Evolutionary conservation across 1,140 invertebrate species (phyloP), one percentile per base, ranked within the genome.

Genomic region (Apis laboriosa): DNA sequence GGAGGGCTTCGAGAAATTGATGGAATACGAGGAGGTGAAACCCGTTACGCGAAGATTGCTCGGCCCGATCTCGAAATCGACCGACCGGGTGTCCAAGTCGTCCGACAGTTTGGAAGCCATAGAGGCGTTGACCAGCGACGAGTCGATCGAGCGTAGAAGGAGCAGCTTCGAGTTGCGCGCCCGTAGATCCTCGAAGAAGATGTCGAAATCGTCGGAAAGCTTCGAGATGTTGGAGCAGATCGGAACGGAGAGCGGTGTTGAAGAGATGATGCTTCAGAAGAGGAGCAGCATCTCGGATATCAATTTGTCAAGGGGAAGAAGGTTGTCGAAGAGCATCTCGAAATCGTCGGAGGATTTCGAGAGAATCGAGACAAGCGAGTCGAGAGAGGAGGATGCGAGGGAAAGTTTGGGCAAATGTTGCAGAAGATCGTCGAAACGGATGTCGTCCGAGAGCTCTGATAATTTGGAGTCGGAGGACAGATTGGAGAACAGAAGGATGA

Each of bases 171-270:
- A 93, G 24, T 86, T 93, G 2, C 76, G 91, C 21, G 84, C 80
- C 0, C 85, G 89, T 4, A 81, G 83, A 66, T 43, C 76, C 67
- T 83, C 88, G 0, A 93, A 92, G 66, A 72, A 89, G 11, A 93
- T 94, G 49, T 94, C 93, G 0, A 94, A 94, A 60, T 94, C 94
- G 0, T 92, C 93, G 21, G 94, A 94, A 60, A 94, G 85, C 71
- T 94, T 94, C 73, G 92, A 94, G 1, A 11, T 87, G 5, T 80
- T 90, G 2, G 91, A 92, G 12, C 76, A 70, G 56, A 56, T 13
- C 0, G 60, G 9, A 0, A 68, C 80, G 4, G 89, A 84, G 4
- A n/a, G 71, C 1, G 49, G 34, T 24, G 51, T 55, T n/a, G 78
- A 86, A 15, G 92, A 93, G 8, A 55, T 0, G 8, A 55, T 0